Evolutionary conservation across 1,140 invertebrate genomes (phyloP).

Genomic region (Drosophila bipectinata): DNA sequence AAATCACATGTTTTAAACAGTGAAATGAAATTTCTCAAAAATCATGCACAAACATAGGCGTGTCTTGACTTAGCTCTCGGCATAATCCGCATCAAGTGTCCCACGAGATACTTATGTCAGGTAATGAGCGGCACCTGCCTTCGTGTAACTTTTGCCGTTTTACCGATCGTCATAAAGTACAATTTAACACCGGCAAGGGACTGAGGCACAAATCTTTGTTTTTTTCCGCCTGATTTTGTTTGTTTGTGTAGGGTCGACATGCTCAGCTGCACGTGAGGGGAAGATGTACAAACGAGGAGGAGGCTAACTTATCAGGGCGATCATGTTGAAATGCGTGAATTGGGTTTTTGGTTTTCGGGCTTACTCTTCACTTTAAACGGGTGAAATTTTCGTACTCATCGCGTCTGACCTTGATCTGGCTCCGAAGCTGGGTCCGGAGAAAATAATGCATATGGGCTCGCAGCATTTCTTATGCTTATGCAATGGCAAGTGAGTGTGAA

Average conservation of each 20-base stretch:
- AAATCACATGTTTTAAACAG: conserved; percentile 1
- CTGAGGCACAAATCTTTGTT: conserved; percentile 19
- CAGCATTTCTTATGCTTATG: conserved; percentile 53
- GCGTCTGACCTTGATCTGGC: conserved; percentile 42
- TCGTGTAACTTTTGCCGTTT: conserved; percentile 48
- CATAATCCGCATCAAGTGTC: conserved; percentile 33
- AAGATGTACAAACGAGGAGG: conserved; percentile 26
- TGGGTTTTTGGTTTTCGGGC: conserved; percentile 17
- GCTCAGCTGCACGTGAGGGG: conserved; percentile 40
- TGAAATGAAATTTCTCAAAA: conserved; percentile 25
- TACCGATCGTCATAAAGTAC: conserved; percentile 34
- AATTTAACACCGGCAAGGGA: conserved; percentile 18
- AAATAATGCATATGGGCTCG: conserved; percentile 39
- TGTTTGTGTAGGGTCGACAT: conserved; percentile 26
- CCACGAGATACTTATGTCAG: conserved; percentile 39
- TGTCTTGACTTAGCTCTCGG: conserved; percentile 16
- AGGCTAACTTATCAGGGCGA: conserved; percentile 35
- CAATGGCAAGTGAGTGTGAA: conserved; percentile 31
- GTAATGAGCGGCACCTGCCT: conserved; percentile 50
- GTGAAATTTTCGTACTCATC: conserved; percentile 50
- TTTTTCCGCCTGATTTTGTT: conserved; percentile 21
- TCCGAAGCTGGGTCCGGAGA: conserved; percentile 30
- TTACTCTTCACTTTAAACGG: conserved; percentile 44
- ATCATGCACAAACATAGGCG: conserved; percentile 22
- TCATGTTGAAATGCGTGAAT: conserved; percentile 50